A percentile compares a stretch with the other conserved stretches of the same genome.
Conservation (phyloP, 2,888 invertebrate species). For the Oscheius sp. region DNA sequence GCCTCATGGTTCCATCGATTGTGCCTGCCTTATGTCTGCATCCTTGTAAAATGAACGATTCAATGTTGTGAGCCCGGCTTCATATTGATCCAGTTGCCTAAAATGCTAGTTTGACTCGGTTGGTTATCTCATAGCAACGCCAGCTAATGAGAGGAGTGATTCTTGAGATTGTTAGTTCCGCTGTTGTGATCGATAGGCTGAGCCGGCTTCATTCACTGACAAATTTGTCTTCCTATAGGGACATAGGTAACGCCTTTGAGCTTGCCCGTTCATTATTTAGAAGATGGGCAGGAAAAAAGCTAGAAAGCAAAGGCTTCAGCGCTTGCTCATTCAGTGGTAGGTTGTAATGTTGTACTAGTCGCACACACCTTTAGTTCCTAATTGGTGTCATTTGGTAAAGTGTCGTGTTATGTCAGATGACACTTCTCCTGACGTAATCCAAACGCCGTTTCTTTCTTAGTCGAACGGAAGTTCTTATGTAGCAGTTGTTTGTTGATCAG, state of each 20-base stretch:
- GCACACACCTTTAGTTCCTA: background rate
- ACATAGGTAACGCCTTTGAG: background rate
- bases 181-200: conserved; percentile 15
- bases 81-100: too few species aligned
- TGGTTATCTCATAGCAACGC: background rate
- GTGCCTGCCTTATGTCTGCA: too few species aligned
- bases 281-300: background rate
- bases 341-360: background rate
- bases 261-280: too few species aligned
- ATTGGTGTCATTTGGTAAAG: background rate
- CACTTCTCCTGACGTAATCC: too few species aligned
- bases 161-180: conserved; percentile 4
- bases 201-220: conserved; percentile 9
- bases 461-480: background rate
- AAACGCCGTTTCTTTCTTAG: too few species aligned
- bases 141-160: background rate
- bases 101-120: too few species aligned
- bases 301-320: background rate
- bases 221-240: background rate
- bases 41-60: too few species aligned
- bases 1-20: too few species aligned
- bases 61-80: too few species aligned
- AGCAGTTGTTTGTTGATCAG: background rate
- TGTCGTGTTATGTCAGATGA: too few species aligned
- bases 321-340: background rate